Evolutionary conservation across 2,797 vertebrate species (phyloP), one percentile per base, ranked within the genome.

Genomic region (Sebastiscus albofasciatus): DNA sequence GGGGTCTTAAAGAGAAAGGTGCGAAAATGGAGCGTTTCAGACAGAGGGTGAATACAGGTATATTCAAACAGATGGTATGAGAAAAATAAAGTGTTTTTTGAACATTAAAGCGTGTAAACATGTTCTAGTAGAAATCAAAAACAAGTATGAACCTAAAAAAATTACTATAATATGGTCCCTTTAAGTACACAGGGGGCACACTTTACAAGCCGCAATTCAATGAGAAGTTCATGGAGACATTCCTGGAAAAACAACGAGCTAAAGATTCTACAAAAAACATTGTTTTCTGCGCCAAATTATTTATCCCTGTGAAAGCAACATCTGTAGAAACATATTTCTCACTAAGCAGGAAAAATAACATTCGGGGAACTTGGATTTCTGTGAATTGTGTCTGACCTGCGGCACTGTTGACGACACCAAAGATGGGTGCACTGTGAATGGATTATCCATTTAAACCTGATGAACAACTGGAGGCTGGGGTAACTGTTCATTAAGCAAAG

Each of bases 401-500:
- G 72, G 54, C 3, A 18, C 59, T 56, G 31, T 4, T 58, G 54
- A 66, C 42, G 29, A 22, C 77, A 55, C 31, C n/a, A 42, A 8
- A 46, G 12, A 68, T 52, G 55, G 8, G 16, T 31, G 8, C 66
- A 72, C 62, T 61, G 27, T 29, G 22, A 42, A 60, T 49, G 49
- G 54, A 72, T 82, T 68, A 75, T 72, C 52, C 36, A 67, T 81
- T 84, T 74, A 62, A 72, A 85, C 52, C 61, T 61, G 59, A 68
- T 24, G n/a, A 72, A 82, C 59, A 72, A 74, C 26, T 56, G 67
- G 67, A 67, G 61, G 62, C 59, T 81, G 59, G 64, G 49, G 67
- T 55, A 69, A 73, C 77, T 72, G 69, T 87, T 85, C 77, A 82
- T 82, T 79, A 75, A 68, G 68, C 79, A 79, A 88, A 77, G 75